Evolutionary conservation across 2,797 vertebrate species (phyloP).

Genomic region (Picus viridis): DNA sequence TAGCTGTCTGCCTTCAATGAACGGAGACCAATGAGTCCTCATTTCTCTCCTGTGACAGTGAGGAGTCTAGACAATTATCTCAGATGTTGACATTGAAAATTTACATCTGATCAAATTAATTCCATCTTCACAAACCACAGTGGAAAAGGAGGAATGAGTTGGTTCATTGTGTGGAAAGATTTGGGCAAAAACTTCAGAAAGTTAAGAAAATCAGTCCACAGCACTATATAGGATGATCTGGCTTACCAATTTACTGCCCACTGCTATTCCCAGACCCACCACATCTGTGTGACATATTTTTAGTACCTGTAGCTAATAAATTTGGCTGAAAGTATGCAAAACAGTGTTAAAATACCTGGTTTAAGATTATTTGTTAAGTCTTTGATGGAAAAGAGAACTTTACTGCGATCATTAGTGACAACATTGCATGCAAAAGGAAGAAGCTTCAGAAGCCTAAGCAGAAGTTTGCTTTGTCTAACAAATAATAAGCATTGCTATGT

Average conservation of each 20-base stretch:
- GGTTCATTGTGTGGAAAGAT: background rate
- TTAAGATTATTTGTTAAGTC: background rate
- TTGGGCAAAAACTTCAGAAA: background rate
- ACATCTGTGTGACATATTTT: background rate
- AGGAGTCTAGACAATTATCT: slow-evolving; percentile 19
- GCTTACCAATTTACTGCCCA: background rate
- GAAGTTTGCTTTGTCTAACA: background rate
- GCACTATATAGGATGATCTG: background rate
- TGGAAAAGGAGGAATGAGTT: background rate
- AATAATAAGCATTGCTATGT: background rate
- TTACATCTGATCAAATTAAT: background rate
- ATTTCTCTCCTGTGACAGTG: background rate
- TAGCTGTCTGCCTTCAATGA: slow-evolving; percentile 19
- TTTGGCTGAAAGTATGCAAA: background rate
- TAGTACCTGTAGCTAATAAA: background rate
- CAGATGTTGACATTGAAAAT: background rate
- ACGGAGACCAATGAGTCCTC: background rate
- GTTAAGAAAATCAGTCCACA: background rate
- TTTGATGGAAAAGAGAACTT: background rate
- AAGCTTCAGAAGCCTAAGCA: background rate
- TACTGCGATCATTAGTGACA: background rate
- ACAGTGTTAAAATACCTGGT: background rate
- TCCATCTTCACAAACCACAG: background rate
- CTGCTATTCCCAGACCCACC: background rate
- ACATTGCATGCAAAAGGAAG: background rate